Conservation (phyloP, 2,113 vertebrate species). For the Emydura subglobosa region DNA sequence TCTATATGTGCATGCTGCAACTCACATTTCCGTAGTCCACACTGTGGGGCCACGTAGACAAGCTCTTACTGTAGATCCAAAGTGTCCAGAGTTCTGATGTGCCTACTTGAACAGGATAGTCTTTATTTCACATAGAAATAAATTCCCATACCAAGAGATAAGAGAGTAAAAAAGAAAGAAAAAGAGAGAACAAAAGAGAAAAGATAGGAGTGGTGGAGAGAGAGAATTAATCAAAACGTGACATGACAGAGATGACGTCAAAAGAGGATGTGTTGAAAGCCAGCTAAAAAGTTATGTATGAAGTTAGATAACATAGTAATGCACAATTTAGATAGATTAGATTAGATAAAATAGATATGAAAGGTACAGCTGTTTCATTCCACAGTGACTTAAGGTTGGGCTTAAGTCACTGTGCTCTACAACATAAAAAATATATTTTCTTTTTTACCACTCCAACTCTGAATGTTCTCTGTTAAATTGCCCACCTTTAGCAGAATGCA, state of each 20-base stretch:
- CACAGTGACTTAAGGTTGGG: background rate
- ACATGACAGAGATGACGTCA: background rate
- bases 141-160: background rate
- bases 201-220: background rate
- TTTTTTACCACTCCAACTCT: background rate
- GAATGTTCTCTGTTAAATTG: background rate
- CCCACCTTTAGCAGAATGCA: background rate
- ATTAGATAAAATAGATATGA: background rate
- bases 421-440: background rate
- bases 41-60: too few species aligned
- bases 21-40: too few species aligned
- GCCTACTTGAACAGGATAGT: background rate
- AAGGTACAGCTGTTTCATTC: background rate
- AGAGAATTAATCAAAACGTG: background rate
- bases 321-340: background rate
- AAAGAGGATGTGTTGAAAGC: background rate
- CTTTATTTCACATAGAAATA: background rate
- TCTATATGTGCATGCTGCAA: background rate
- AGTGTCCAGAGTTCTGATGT: background rate
- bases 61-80: background rate
- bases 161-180: background rate
- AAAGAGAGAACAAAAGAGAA: background rate
- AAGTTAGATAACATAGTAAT: background rate
- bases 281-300: background rate
- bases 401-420: background rate